These are phyloP conservation scores for Sylvilagus bachmani DNA, from an alignment of 2,113 vertebrate species.

Conservation along the genomic window DNA sequence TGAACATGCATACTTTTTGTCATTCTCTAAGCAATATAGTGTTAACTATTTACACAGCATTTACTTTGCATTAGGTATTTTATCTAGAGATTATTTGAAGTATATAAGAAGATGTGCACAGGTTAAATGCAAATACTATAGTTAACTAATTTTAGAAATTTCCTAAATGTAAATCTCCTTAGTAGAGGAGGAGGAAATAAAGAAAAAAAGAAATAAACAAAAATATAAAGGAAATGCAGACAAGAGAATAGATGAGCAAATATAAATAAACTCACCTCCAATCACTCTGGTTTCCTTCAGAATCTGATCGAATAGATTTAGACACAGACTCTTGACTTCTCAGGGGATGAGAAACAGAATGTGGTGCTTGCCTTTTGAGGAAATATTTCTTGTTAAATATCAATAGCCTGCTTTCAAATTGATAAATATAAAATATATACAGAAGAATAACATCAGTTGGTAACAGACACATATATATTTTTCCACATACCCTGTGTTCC, in stretches of 20 bases:
- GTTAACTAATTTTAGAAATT: conserved; percentile 33
- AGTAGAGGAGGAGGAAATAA: not conserved
- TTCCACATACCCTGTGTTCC: conserved; percentile 84
- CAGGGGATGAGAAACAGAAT: conserved; percentile 68
- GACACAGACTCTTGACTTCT: conserved; percentile 77
- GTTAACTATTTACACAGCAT: not conserved
- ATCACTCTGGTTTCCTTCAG: conserved; percentile 77
- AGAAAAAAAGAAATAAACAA: not conserved
- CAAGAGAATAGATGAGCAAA: conserved; percentile 55
- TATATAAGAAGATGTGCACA: not conserved
- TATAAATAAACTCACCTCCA: conserved; percentile 83
- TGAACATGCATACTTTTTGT: not conserved
- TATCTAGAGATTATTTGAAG: not conserved
- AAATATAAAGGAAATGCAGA: not conserved
- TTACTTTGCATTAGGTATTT: not conserved
- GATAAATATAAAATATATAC: conserved; percentile 54
- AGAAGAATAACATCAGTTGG: conserved; percentile 50
- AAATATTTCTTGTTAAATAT: conserved; percentile 71
- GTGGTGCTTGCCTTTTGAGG: conserved; percentile 82
- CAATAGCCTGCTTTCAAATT: conserved; percentile 66
- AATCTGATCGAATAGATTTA: conserved; percentile 68
- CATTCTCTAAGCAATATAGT: not conserved
- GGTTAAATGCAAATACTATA: not conserved
- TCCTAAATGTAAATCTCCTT: conserved; percentile 48
- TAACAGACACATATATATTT: conserved; percentile 54